Base-by-base conservation (phyloP, 1,140 invertebrate species). In the Pectinophora gossypiella region DNA sequence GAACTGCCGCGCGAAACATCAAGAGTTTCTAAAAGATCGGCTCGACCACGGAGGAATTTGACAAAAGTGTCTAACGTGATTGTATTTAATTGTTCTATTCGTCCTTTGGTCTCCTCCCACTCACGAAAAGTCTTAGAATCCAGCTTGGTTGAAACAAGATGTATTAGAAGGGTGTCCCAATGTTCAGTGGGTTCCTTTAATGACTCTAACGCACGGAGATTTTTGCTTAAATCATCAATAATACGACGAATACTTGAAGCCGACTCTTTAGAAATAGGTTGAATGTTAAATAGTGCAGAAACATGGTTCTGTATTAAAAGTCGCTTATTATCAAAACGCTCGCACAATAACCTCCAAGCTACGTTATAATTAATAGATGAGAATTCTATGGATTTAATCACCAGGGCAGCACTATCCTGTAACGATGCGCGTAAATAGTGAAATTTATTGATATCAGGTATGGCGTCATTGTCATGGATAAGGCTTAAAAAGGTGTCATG, bases 211-310 rank as follows among this genome's bases (percentile, higher is more conserved):
- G 19, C 20, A 4, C 44, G 2, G 19, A 46, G n/a, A 20, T 46
- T 46, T 46, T 46, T 46, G 21, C 22, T 46, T 23, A 46, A 7
- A n/a, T 22, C 3, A 13, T 46, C 44, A 23, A 46, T 46, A n/a
- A 46, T 2, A n/a, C 21, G 44, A 12, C 19, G 13, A 10, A 46
- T 22, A 2, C 3, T 4, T 2, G 13, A 19, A 4, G 44, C 12
- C 19, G 19, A 46, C n/a, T 46, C 44, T 46, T 46, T 22, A n/a
- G 44, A 22, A 20, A 46, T 23, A 3, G 44, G 44, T n/a, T n/a
- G n/a, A n/a, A n/a, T n/a, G n/a, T n/a, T n/a, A n/a, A n/a, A n/a
- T n/a, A n/a, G n/a, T n/a, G n/a, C n/a, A n/a, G n/a, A n/a, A n/a
- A n/a, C n/a, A n/a, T n/a, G n/a, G n/a, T n/a, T n/a, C n/a, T n/a